Evolutionary conservation across 2,888 invertebrate species (phyloP), one percentile per base, ranked within the genome.

Genomic region (Diarsia brunnea): DNA sequence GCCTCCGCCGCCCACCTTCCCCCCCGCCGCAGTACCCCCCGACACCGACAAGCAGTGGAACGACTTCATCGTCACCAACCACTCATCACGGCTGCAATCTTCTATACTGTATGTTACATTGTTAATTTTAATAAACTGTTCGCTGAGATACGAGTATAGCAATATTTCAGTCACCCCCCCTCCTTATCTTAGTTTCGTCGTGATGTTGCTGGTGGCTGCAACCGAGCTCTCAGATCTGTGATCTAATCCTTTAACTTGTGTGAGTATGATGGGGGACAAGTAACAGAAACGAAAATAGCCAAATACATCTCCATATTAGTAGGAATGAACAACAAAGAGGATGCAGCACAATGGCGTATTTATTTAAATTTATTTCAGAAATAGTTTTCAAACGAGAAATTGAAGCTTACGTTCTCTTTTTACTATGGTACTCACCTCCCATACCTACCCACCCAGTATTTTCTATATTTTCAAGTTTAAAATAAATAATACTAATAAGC

Each of bases 41-140:
- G 78, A 73, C 19, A 77, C 93, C 43, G 85, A 93, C 24, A 81
- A 79, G 12, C 90, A 93, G 74, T 96, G 95, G 95, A 91, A 89
- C 53, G 78, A 81, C 11, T 95, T 95, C 82, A 82, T 95, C 14
- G 73, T 81, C 24, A 74, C 90, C 58, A 94, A 93, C 79, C 16
- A 73, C 12, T 79, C 91, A 1, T 77, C 66, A 21, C 80, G 79
- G 64, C 73, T 82, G 64, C 85, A 79, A 61, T 70, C 90, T 81
- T 90, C 90, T 71, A 76, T 88, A 63, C 89, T 88, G 60, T 89
- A 83, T 81, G 53, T 91, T 63, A 82, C 84, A 88, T 89, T 92
- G 88, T 89, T 95, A 91, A 88, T 88, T 86, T 87, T 95, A 94
- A 91, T 95, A 87, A 82, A 84, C 84, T 69, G 61, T 82, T 85